Conservation (phyloP, 2,888 invertebrate genomes). For the Sinhomidia bicolor region DNA sequence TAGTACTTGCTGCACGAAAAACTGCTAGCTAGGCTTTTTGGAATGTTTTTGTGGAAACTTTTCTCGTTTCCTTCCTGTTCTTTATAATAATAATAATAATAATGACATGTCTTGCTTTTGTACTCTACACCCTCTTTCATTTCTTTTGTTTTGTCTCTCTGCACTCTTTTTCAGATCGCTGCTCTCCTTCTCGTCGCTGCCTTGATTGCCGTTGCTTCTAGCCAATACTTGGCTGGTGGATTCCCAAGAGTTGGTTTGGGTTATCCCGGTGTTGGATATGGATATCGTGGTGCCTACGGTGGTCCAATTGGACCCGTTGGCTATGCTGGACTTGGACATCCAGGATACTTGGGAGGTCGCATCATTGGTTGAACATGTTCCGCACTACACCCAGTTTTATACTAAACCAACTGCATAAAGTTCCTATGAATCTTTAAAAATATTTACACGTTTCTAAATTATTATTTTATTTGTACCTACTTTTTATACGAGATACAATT, state of each 20-base stretch:
- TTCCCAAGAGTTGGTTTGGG: slow-evolving; percentile 53
- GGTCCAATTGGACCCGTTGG: too few relatives aligned
- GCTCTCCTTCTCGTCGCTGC: slow-evolving; percentile 74
- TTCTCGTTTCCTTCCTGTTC: slow-evolving; percentile 22
- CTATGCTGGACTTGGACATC: too few relatives aligned
- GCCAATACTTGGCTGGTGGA: slow-evolving; percentile 72
- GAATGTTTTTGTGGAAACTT: slow-evolving; percentile 59
- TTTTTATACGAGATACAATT: slow-evolving; percentile 36
- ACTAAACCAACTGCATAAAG: too few relatives aligned
- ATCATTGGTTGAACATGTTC: too few relatives aligned
- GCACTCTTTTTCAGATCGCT: slow-evolving; percentile 42
- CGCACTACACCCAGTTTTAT: too few relatives aligned
- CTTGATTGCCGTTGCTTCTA: slow-evolving; percentile 70
- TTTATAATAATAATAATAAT: not conserved
- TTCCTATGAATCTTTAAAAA: not conserved
- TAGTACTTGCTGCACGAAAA: not conserved
- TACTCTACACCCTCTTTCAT: not conserved
- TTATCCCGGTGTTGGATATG: slow-evolving; percentile 55
- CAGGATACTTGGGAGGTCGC: too few relatives aligned
- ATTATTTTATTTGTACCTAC: slow-evolving; percentile 41
- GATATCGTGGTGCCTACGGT: slow-evolving; percentile 49
- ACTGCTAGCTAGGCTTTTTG: not conserved
- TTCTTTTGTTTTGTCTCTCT: slow-evolving; percentile 31
- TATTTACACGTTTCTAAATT: slow-evolving; percentile 40
- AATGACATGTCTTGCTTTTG: not conserved